Conservation (phyloP, 2,888 invertebrate species). For the Ctenicera cuprea region DNA sequence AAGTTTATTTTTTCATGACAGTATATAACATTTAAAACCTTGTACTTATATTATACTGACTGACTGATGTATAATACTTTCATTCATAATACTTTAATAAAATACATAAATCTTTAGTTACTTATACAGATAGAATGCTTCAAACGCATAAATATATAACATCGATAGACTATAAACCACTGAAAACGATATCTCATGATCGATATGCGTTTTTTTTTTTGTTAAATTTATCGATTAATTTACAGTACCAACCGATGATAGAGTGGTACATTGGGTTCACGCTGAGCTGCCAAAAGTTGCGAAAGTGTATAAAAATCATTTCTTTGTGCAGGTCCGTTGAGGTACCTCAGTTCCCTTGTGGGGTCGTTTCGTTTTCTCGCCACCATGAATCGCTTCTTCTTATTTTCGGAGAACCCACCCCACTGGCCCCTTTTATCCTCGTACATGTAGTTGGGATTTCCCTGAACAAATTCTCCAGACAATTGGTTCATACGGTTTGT, state of each 20-base stretch:
- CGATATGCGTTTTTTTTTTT: slow-evolving; percentile 47
- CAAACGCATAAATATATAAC: slow-evolving; percentile 49
- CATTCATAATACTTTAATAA: slow-evolving; percentile 57
- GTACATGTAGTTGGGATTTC: slow-evolving; percentile 62
- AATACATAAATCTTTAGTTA: slow-evolving; percentile 56
- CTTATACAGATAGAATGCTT: slow-evolving; percentile 42
- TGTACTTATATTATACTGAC: slow-evolving; percentile 68
- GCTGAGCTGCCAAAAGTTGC: slow-evolving; percentile 74
- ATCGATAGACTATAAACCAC: slow-evolving; percentile 45
- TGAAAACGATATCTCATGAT: slow-evolving; percentile 39
- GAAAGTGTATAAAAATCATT: slow-evolving; percentile 78
- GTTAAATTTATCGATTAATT: slow-evolving; percentile 58
- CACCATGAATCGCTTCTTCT: slow-evolving; percentile 78
- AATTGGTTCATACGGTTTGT: slow-evolving; percentile 72
- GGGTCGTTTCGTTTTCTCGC: slow-evolving; percentile 74
- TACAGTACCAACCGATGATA: slow-evolving; percentile 79
- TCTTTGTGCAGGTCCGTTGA: slow-evolving; percentile 67
- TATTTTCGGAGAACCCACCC: slow-evolving; percentile 63
- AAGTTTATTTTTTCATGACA: slow-evolving; percentile 45
- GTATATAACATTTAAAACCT: slow-evolving; percentile 48
- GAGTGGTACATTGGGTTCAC: slow-evolving; percentile 76
- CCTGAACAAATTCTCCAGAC: slow-evolving; percentile 70
- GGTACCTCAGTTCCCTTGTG: slow-evolving; percentile 69
- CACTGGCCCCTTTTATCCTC: slow-evolving; percentile 62
- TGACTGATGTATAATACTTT: slow-evolving; percentile 51